Evolutionary conservation across 2,888 invertebrate species (phyloP).

Genomic region (Glyphotaelius pellucidus): DNA sequence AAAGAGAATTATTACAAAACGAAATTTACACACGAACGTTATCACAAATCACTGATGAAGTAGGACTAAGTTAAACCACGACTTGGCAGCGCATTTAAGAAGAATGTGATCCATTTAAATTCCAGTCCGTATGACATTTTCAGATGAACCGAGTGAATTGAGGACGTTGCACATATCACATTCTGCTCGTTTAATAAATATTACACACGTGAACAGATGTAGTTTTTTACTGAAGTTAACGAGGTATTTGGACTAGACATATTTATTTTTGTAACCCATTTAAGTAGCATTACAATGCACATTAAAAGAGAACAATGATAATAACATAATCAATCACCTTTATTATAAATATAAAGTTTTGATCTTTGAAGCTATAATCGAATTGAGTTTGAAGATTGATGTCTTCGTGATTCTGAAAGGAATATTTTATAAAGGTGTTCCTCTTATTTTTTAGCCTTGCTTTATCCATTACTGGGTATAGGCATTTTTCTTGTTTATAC

Average conservation of each 20-base stretch:
- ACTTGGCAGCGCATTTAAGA: conserved; percentile 30
- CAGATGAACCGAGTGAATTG: conserved; percentile 37
- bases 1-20: not conserved
- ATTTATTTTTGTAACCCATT: not conserved
- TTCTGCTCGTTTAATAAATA: not conserved
- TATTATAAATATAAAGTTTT: not conserved
- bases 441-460: not conserved
- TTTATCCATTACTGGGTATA: not conserved
- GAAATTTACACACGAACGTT: not conserved
- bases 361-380: not conserved
- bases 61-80: not conserved
- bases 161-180: conserved; percentile 12
- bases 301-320: not conserved
- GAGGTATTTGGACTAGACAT: not conserved
- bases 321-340: not conserved
- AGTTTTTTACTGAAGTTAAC: not conserved
- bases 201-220: not conserved
- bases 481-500: not conserved
- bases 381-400: not conserved
- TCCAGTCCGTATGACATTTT: conserved; percentile 46
- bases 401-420: not conserved
- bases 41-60: conserved; percentile 16
- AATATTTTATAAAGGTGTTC: not conserved
- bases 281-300: not conserved
- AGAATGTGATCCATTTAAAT: conserved; percentile 52